A percentile compares a stretch with the other conserved stretches of the same genome.
Evolutionary conservation across 2,797 vertebrate genomes (phyloP).

Genomic region (Philypnodon macrostomus): DNA sequence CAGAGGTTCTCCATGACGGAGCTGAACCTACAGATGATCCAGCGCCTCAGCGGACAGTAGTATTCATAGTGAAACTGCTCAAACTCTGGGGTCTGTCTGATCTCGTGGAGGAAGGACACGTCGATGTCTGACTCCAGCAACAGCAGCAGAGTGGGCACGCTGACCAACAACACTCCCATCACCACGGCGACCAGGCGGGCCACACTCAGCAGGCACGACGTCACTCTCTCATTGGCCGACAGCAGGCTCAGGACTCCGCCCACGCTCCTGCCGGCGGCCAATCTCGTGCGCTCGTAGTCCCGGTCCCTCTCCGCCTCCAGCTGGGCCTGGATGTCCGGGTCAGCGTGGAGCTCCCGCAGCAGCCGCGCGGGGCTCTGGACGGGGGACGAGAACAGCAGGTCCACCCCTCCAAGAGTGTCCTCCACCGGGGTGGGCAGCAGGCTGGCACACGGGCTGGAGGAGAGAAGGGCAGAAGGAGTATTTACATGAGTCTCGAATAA

Average conservation of each 20-base stretch:
- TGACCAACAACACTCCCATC: conserved; percentile 85
- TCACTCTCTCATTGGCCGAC: conserved; percentile 84
- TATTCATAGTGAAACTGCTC: conserved; percentile 96
- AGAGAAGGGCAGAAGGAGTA: neutral
- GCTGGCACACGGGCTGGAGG: conserved; percentile 85
- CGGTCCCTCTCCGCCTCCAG: conserved; percentile 87
- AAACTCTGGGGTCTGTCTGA: conserved; percentile 94
- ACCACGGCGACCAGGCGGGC: conserved; percentile 87
- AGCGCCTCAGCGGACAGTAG: conserved; percentile 93
- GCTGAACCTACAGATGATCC: conserved; percentile 89
- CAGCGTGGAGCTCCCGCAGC: conserved; percentile 87
- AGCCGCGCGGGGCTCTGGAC: conserved; percentile 82
- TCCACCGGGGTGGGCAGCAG: conserved; percentile 88
- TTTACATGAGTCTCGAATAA: neutral
- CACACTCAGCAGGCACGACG: conserved; percentile 86
- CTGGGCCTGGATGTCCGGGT: conserved; percentile 89
- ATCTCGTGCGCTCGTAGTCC: conserved; percentile 81
- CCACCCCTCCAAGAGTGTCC: conserved; percentile 81
- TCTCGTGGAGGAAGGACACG: conserved; percentile 94
- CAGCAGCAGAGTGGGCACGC: conserved; percentile 90
- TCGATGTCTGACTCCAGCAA: conserved; percentile 95
- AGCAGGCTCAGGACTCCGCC: conserved; percentile 78
- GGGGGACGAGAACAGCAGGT: conserved; percentile 87
- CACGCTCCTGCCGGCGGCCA: conserved; percentile 71
- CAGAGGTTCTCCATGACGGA: conserved; percentile 83